Percentiles rank a stretch among this genome's conserved stretches.
These are phyloP conservation scores for Phytoseiulus persimilis DNA, from an alignment of 2,888 invertebrate genomes.

Conservation along the genomic window DNA sequence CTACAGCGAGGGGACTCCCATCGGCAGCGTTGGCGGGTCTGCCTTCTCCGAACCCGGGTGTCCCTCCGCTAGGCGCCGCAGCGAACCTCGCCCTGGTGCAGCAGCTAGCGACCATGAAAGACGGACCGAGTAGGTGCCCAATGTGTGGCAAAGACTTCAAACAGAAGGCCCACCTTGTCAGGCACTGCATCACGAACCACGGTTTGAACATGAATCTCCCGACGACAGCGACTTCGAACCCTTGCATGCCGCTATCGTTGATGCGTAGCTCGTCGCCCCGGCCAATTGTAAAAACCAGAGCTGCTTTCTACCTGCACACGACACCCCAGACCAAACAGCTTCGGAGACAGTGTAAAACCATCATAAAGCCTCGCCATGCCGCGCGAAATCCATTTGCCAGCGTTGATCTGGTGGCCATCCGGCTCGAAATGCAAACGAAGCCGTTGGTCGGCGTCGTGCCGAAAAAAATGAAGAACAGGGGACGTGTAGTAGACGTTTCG, in stretches of 20 bases:
- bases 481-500: slow-evolving; percentile 64
- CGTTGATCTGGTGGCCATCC: slow-evolving; percentile 58
- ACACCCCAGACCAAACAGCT: slow-evolving; percentile 82
- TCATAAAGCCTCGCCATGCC: slow-evolving; percentile 65
- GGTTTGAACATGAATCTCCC: slow-evolving; percentile 60
- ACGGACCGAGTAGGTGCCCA: slow-evolving; percentile 23
- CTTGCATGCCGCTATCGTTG: slow-evolving; percentile 35
- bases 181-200: slow-evolving; percentile 87
- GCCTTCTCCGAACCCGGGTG: slow-evolving; percentile 20
- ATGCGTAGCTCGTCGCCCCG: slow-evolving; percentile 63
- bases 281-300: slow-evolving; percentile 92
- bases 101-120: slow-evolving; percentile 35
- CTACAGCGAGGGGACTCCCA: not conserved
- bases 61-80: not conserved
- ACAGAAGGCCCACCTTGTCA: slow-evolving; percentile 81
- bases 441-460: slow-evolving; percentile 23
- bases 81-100: slow-evolving; percentile 35
- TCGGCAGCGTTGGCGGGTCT: not conserved
- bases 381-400: slow-evolving; percentile 72
- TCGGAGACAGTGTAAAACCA: slow-evolving; percentile 68
- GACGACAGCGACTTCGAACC: slow-evolving; percentile 38
- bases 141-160: slow-evolving; percentile 66
- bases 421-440: slow-evolving; percentile 32
- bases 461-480: slow-evolving; percentile 50
- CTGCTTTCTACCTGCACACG: slow-evolving; percentile 87